Evolutionary conservation across 2,888 invertebrate species (phyloP).

Genomic region (Macrosiphum euphorbiae): DNA sequence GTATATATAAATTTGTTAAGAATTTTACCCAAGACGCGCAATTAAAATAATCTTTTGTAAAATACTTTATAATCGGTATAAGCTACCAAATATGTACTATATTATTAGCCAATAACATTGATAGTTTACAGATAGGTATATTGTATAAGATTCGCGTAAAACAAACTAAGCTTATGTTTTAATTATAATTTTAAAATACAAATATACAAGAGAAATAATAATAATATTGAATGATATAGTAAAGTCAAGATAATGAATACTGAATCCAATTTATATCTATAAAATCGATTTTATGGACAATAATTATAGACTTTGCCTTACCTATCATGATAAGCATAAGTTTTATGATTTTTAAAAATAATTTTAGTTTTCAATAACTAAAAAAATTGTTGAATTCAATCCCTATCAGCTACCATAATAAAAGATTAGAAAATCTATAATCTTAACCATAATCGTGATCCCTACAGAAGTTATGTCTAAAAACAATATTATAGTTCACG

Average conservation of each 20-base stretch:
- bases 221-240: not conserved
- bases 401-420: not conserved
- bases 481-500: not conserved
- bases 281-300: not conserved
- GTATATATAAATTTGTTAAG: no score
- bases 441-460: not conserved
- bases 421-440: not conserved
- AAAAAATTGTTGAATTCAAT: not conserved
- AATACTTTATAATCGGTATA: no score
- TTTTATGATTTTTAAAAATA: not conserved
- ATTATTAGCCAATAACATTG: no score
- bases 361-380: not conserved
- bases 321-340: not conserved
- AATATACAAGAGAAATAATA: not conserved
- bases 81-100: no score
- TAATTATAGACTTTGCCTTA: not conserved
- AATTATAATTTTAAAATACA: no score
- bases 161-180: no score
- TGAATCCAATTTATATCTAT: not conserved
- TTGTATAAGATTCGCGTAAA: no score
- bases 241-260: not conserved
- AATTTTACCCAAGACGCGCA: not conserved
- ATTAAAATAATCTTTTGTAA: no score
- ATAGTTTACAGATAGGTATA: no score
- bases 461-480: not conserved